Conservation (phyloP, 2,113 vertebrate genomes). For the Carlito syrichta region DNA sequence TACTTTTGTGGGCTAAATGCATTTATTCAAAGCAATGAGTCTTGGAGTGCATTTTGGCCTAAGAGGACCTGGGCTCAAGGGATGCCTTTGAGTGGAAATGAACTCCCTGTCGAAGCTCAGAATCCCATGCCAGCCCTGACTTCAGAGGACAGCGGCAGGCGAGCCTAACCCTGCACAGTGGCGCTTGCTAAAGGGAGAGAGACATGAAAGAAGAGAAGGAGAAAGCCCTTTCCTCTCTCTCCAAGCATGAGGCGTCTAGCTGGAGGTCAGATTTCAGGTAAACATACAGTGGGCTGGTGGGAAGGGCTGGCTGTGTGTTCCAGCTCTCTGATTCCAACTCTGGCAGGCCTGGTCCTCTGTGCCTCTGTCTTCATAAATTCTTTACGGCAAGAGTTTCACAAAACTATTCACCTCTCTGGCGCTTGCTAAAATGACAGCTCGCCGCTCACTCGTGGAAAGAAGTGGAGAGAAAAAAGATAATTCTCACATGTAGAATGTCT, state of each 20-base stretch:
- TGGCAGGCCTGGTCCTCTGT: background rate
- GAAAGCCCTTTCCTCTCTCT: conserved; percentile 56
- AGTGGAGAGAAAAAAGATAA: rapidly evolving
- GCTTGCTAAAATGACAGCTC: background rate
- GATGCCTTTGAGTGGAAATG: conserved; percentile 53
- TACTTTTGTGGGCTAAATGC: conserved; percentile 40
- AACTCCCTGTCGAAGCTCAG: conserved; percentile 51
- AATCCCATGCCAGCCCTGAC: conserved; percentile 35
- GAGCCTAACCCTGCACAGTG: background rate
- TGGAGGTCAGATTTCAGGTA: conserved; percentile 69
- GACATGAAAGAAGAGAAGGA: conserved; percentile 29
- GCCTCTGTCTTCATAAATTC: conserved; percentile 53
- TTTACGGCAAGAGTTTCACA: conserved; percentile 42
- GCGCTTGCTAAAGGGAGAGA: conserved; percentile 34
- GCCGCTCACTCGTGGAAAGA: background rate
- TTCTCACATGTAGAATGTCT: background rate
- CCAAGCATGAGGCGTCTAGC: conserved; percentile 41
- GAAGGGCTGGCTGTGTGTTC: background rate
- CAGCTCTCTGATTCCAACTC: background rate
- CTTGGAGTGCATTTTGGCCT: conserved; percentile 61
- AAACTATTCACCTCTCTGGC: background rate
- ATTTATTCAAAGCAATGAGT: conserved; percentile 68
- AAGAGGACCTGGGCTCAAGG: conserved; percentile 60
- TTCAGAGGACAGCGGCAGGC: conserved; percentile 13
- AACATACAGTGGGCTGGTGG: background rate